Evolutionary conservation across 2,797 vertebrate species (phyloP), one percentile per base, ranked within the genome.

Genomic region (Halcyon smyrnensis): DNA sequence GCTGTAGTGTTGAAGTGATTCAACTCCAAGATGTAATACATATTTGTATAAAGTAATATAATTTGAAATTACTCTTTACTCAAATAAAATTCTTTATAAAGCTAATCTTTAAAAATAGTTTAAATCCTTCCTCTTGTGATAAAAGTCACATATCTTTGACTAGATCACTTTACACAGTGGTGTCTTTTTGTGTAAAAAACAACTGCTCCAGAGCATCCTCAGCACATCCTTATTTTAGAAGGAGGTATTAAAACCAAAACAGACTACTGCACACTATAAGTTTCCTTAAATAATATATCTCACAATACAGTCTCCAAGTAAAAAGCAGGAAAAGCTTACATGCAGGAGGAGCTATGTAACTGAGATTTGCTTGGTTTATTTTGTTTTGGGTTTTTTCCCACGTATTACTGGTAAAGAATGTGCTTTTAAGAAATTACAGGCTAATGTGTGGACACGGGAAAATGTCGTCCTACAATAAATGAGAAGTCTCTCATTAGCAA

Each of bases 401-500:
- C 3, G 4, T 69, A 76, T 81, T 75, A 82, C 63, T 84, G 92
- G 67, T 77, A 37, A 88, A 86, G 82, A 92, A 94, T 84, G 64
- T 95, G 73, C 59, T 87, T 96, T 95, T 78, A 83, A 93, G 95
- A 94, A 97, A 89, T 73, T 73, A 60, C 79, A 87, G 95, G 73
- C 73, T 97, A 95, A 93, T 11, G 15, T 11, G 9, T 45, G 86
- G 80, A 88, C 87, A 87, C 2, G 1, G 71, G 92, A 95, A 97
- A 97, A 94, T 34, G 82, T 94, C 90, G 68, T 95, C 90, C 94
- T 85, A 27, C 25, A 75, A 71, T 67, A 95, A 96, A 96, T 1
- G 30, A 89, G 87, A 97, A 95, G 83, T 83, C 78, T 59, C 96
- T 98, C 96, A 97, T 98, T 98, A 98, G 96, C 91, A 96, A 97